Conservation (phyloP, 2,797 vertebrate genomes). For the Hoplostethus mediterraneus region DNA sequence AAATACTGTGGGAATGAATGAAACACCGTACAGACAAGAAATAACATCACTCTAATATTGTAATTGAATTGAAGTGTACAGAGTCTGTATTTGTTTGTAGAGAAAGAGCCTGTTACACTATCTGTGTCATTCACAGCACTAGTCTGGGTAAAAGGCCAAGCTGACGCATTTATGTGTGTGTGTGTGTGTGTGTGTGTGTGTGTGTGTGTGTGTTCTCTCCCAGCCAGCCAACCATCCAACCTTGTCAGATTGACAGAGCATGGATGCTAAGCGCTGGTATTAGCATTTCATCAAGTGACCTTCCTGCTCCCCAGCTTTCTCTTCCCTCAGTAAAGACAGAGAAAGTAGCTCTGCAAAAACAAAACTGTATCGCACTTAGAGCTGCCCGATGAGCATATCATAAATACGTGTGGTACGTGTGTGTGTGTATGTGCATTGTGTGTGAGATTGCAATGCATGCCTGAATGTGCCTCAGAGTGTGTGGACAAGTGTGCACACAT, state of each 20-base stretch:
- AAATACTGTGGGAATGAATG: background rate
- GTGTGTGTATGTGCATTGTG: too few species aligned
- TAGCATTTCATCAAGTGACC: slow-evolving; percentile 72
- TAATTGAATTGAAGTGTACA: background rate
- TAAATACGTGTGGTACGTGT: too few species aligned
- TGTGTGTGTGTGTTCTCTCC: slow-evolving; percentile 12
- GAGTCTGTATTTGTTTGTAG: slow-evolving; percentile 17
- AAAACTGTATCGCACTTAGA: background rate
- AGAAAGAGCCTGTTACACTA: background rate
- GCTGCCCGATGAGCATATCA: too few species aligned
- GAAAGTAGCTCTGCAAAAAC: background rate
- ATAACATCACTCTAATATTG: background rate
- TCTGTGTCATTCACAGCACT: slow-evolving; percentile 31
- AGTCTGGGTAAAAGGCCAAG: background rate
- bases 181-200: slow-evolving; percentile 12
- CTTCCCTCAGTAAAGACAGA: background rate
- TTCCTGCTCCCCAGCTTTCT: slow-evolving; percentile 49
- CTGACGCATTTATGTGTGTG: background rate
- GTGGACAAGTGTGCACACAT: background rate
- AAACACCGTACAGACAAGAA: background rate
- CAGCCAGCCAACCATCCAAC: slow-evolving; percentile 16
- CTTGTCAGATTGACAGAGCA: slow-evolving; percentile 58
- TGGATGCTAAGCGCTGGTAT: slow-evolving; percentile 48
- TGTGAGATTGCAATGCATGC: too few species aligned
- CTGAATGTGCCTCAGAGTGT: background rate